Base-by-base conservation (phyloP, 2,888 invertebrate genomes). In the Drosophila macrospina region DNA sequence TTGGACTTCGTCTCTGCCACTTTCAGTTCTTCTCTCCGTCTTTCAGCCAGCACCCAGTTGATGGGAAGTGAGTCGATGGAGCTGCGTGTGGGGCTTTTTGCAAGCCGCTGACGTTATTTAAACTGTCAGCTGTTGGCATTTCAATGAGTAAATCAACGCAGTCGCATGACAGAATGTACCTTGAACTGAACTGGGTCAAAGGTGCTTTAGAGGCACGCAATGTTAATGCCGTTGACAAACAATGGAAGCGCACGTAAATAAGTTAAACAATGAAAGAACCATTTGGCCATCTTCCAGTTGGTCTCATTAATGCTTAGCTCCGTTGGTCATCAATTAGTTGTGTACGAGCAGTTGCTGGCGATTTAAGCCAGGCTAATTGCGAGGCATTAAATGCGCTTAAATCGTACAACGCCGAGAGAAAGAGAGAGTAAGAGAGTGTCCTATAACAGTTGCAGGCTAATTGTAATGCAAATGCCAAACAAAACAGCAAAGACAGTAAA, bases 401-500 rank as follows among this genome's bases (percentile, higher is more conserved):
- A 60, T 62, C 59, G 59, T 48, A 39, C 34, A 26, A 26, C 50
- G 45, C 11, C 10, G n/a, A 30, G 11, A 30, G 4, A 16, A 26
- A 32, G 28, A n/a, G 10, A 16, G 11, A n/a, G 28, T 57, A 15
- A 28, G 50, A 36, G 44, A 26, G 13, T 44, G 44, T 24, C 26
- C 65, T 55, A 57, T 62, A 77, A 74, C 71, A 78, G 65, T 87
- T 69, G 60, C 74, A 45, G 56, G 83, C 83, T 84, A 88, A 84
- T 84, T 84, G 88, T 86, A 80, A 80, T 88, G 86, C 74, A 78
- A 84, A 88, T 80, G 83, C 80, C 83, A 88, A 83, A 72, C 55
- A 70, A 79, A 82, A 72, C 61, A 72, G 50, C 66, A 45, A 70
- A 48, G 50, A 20, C 6, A 32, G 28, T 26, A 30, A 34, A 47